A percentile compares a stretch with the other conserved stretches of the same genome.
These are phyloP conservation scores for Oreohelix idahoensis DNA, from an alignment of 1,140 invertebrate genomes.

Conservation along the genomic window DNA sequence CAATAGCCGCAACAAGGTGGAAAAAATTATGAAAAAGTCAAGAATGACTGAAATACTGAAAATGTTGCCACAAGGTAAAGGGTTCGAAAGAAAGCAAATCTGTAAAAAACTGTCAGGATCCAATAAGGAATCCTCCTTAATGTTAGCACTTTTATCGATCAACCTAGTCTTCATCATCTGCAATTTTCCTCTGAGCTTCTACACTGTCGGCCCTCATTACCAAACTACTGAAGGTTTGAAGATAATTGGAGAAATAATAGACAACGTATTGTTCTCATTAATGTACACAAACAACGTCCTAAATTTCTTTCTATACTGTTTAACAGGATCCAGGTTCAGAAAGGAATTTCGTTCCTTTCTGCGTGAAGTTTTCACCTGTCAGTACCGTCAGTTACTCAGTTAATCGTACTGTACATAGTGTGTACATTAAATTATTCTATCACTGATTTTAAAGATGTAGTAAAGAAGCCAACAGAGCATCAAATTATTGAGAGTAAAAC, in stretches of 20 bases:
- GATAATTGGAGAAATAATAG: not conserved
- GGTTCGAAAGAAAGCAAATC: not conserved
- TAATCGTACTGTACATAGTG: too few species aligned
- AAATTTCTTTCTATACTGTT: slow-evolving; percentile 53
- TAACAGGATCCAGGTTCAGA: slow-evolving; percentile 45
- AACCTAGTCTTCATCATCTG: slow-evolving; percentile 10
- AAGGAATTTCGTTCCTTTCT: slow-evolving; percentile 40
- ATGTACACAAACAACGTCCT: slow-evolving; percentile 54
- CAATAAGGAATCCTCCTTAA: slow-evolving; percentile 1
- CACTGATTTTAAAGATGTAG: too few species aligned
- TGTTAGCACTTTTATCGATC: not conserved
- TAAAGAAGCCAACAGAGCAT: too few species aligned
- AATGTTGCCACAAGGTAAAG: not conserved
- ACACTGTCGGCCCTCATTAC: not conserved
- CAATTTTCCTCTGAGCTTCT: slow-evolving; percentile 13
- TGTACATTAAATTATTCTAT: too few species aligned
- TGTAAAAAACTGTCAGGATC: not conserved
- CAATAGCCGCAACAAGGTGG: not conserved
- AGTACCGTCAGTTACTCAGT: not conserved
- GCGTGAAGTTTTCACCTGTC: not conserved
- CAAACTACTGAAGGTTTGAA: not conserved
- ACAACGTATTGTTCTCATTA: slow-evolving; percentile 8
- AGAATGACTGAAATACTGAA: not conserved
- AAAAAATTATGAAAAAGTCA: not conserved
- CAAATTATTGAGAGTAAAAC: too few species aligned